Evolutionary conservation across 2,888 invertebrate genomes (phyloP), one percentile per base, ranked within the genome.

Genomic region (Xanthorhoe spadicearia): DNA sequence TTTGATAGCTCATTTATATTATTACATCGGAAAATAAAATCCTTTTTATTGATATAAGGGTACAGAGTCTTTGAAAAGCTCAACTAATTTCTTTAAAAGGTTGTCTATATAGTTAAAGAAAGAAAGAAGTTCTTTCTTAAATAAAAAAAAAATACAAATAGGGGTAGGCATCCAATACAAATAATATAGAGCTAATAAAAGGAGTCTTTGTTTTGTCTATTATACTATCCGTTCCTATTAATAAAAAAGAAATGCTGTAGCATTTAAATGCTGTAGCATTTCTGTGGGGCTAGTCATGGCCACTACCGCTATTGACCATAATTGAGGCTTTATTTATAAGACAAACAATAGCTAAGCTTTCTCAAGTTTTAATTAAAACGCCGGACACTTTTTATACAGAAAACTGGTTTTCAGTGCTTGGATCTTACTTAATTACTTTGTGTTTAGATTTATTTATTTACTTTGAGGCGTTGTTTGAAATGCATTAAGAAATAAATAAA

Each of bases 1-100:
- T 72, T 71, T 72, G 67, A 72, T 74, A 65, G 74, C 66, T 71
- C 72, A 72, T 72, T 71, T 68, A 65, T 70, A 65, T 69, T 69
- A 74, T 72, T 65, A 68, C 66, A 63, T 66, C 61, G 56, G 60
- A 66, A 67, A 54, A 69, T 64, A 70, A 65, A 61, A 50, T 57
- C 56, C 18, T 64, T 67, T 67, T 60, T 67, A 66, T 64, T 64
- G 64, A 61, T 64, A 70, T 69, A 68, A 58, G 50, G 48, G 63
- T 28, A 32, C 15, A 13, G 19, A 48, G 23, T 15, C 17, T 65
- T 62, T 56, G 51, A 0, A 17, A 32, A 17, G 48, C 15, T 58
- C 18, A 2, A 49, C 13, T 2, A 49, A 57, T 57, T 55, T n/a
- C 2, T 19, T 46, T 17, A 15, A 17, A 48, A 48, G 48, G 17